Percentiles rank a stretch among this genome's conserved stretches.
Evolutionary conservation across 2,888 invertebrate species (phyloP).

Genomic region (Nemotelus pantherinus): DNA sequence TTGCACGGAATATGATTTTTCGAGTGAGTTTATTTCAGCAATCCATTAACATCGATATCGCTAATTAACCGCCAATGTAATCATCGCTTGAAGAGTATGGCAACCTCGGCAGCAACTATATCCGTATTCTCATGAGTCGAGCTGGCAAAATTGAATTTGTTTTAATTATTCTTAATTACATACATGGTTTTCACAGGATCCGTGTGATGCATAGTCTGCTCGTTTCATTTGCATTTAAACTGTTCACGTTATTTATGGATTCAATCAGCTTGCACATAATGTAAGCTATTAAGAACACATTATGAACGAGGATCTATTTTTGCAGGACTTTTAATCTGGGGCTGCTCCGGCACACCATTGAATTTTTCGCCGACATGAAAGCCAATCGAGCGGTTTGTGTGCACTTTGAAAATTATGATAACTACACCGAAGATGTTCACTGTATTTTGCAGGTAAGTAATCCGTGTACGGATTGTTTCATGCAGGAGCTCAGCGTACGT

Average conservation of each 20-base stretch:
- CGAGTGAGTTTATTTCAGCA: too few relatives aligned
- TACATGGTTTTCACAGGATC: too few relatives aligned
- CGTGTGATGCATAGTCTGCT: too few relatives aligned
- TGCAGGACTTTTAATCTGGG: conserved; percentile 43
- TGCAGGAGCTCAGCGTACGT: neutral
- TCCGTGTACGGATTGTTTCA: neutral
- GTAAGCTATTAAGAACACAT: neutral
- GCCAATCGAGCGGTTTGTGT: conserved; percentile 37
- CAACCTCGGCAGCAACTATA: too few relatives aligned
- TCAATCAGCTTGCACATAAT: neutral
- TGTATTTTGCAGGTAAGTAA: conserved; percentile 33
- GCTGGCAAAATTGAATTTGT: too few relatives aligned
- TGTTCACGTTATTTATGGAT: neutral
- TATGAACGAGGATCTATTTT: conserved; percentile 5
- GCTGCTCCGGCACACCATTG: conserved; percentile 46
- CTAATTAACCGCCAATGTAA: too few relatives aligned
- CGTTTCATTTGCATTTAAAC: too few relatives aligned
- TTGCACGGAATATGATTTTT: too few relatives aligned
- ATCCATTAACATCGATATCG: too few relatives aligned
- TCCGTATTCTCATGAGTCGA: too few relatives aligned
- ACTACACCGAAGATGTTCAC: conserved; percentile 42
- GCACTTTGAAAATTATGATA: conserved; percentile 45
- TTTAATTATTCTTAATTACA: too few relatives aligned
- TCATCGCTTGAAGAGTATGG: too few relatives aligned
- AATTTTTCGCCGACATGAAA: conserved; percentile 49